phyloP scores from a whole-genome alignment of 2,113 vertebrate genomes.

The Misgurnus mizolepis region DNA sequence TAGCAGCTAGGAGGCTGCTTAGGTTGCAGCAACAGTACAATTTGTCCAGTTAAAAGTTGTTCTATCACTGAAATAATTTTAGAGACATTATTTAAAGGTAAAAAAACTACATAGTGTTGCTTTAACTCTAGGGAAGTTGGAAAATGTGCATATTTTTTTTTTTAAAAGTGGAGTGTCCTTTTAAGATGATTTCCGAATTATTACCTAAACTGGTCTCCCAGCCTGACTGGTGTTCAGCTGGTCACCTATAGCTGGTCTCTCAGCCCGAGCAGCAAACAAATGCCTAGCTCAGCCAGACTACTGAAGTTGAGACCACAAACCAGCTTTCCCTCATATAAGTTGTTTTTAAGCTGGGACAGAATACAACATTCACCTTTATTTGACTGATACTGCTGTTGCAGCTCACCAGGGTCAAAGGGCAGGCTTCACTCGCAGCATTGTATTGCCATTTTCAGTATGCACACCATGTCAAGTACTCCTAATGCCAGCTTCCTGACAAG shows the following conservation, averaged over 20 bases:
- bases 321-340: not conserved
- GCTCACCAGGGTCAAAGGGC: constrained; percentile 54
- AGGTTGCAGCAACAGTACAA: too few species aligned
- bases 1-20: too few species aligned
- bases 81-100: too few species aligned
- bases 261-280: too few species aligned
- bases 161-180: too few species aligned
- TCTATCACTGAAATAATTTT: too few species aligned
- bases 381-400: constrained; percentile 49
- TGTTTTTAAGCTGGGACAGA: not conserved
- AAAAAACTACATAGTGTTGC: too few species aligned
- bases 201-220: not conserved
- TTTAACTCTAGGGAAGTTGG: too few species aligned
- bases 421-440: constrained; percentile 56
- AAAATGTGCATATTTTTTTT: too few species aligned
- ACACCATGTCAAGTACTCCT: constrained; percentile 65
- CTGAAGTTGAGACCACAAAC: not conserved
- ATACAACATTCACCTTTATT: not conserved
- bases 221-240: not conserved
- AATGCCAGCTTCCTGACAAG: constrained; percentile 68
- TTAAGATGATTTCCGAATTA: too few species aligned
- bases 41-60: too few species aligned
- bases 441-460: constrained; percentile 60
- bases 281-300: too few species aligned
- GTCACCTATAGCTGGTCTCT: not conserved